Percentiles rank a stretch among this genome's conserved stretches.
Conservation (phyloP, 1,140 invertebrate genomes). For the Lepidurus arcticus region DNA sequence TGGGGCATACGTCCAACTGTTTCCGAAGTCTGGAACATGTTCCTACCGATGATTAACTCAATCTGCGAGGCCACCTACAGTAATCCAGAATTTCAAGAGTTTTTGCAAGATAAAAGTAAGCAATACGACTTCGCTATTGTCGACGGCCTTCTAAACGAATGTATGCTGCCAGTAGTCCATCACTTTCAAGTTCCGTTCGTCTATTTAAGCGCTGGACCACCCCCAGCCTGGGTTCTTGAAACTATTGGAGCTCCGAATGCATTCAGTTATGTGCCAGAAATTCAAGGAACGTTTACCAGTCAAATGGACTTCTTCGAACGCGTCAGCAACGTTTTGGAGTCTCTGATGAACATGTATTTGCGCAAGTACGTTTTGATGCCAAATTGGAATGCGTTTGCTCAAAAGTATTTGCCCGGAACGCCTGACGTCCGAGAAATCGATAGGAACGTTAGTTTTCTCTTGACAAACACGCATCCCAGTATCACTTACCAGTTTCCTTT, state of each 20-base stretch:
- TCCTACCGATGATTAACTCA: no score
- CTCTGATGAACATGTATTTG: not conserved
- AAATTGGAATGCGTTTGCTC: constrained; percentile 25
- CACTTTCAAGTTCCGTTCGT: constrained; percentile 58
- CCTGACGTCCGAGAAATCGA: constrained; percentile 37
- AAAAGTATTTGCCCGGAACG: constrained; percentile 29
- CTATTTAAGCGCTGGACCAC: constrained; percentile 37
- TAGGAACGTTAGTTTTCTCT: constrained; percentile 37
- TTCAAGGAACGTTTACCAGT: not conserved
- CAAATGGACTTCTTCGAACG: constrained; percentile 16
- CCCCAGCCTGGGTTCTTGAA: constrained; percentile 42
- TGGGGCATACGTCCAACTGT: no score
- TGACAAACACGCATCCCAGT: constrained; percentile 36
- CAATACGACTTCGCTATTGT: constrained; percentile 41
- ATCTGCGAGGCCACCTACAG: no score
- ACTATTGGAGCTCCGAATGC: constrained; percentile 56
- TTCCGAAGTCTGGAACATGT: no score
- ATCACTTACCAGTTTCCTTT: constrained; percentile 28
- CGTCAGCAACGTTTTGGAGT: constrained; percentile 42
- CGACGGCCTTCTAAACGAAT: constrained; percentile 42
- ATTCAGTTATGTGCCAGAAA: constrained; percentile 50
- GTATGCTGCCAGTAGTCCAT: constrained; percentile 38
- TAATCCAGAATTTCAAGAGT: no score
- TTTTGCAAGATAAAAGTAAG: not conserved
- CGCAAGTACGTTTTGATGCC: not conserved